phyloP scores from a whole-genome alignment of 2,797 vertebrate species.

The Pipistrellus pygmaeus region DNA sequence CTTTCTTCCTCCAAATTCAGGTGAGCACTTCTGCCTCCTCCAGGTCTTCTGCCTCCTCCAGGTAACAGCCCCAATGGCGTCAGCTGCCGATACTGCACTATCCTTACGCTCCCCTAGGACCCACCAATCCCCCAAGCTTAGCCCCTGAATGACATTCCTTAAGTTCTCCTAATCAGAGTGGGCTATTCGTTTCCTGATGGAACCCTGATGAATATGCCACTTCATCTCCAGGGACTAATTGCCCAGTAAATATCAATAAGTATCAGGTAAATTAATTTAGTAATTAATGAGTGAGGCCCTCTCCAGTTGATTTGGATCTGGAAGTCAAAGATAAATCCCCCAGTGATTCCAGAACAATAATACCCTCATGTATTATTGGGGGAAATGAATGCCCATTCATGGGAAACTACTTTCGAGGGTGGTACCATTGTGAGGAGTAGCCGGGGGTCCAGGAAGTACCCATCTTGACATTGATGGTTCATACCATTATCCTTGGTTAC shows the following conservation, averaged over 20 bases:
- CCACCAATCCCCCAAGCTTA: background rate
- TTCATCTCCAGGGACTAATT: background rate
- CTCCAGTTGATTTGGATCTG: background rate
- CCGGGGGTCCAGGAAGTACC: background rate
- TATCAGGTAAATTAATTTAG: background rate
- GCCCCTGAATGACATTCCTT: background rate
- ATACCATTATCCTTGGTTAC: too few relatives aligned
- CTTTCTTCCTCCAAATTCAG: background rate
- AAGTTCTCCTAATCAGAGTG: background rate
- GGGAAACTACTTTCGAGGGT: background rate
- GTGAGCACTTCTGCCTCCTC: background rate
- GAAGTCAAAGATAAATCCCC: background rate
- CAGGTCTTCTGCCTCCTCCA: background rate
- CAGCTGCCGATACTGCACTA: background rate
- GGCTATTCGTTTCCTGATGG: background rate
- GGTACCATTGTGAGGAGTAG: background rate
- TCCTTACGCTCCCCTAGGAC: too few relatives aligned
- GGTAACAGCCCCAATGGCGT: background rate
- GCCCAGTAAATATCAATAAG: background rate
- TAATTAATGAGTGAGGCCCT: background rate
- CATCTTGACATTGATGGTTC: background rate
- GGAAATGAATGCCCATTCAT: background rate
- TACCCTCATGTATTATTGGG: background rate
- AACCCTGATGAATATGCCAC: background rate
- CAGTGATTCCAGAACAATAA: background rate